Conservation (phyloP, 2,113 vertebrate genomes). For the Desmodus rotundus region DNA sequence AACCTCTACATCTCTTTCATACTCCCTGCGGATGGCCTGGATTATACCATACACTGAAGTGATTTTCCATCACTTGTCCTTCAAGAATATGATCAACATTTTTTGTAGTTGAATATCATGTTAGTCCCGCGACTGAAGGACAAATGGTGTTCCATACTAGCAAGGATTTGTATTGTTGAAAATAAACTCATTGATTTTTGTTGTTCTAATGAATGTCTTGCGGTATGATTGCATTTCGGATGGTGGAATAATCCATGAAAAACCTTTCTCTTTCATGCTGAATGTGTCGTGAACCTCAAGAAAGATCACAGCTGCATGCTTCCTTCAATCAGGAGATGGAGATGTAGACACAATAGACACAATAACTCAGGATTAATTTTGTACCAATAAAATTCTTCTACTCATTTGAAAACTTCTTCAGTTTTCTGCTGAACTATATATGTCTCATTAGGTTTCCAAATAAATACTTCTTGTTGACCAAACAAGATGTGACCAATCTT, state of each 20-base stretch:
- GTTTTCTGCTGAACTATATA: slow-evolving; percentile 62
- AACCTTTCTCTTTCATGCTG: not conserved
- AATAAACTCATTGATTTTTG: not conserved
- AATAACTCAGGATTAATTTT: slow-evolving; percentile 58
- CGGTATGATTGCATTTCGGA: slow-evolving; percentile 17
- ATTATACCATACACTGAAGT: not conserved
- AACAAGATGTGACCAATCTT: not conserved
- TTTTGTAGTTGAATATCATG: not conserved
- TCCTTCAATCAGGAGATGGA: slow-evolving; percentile 35
- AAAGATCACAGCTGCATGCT: not conserved
- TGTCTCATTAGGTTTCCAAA: slow-evolving; percentile 60
- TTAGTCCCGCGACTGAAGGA: not conserved
- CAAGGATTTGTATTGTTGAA: slow-evolving; percentile 5
- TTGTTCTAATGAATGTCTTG: not conserved
- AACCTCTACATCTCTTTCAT: not conserved
- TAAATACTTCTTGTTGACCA: slow-evolving; percentile 59
- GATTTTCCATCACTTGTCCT: not conserved
- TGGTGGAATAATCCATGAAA: not conserved
- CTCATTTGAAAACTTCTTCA: slow-evolving; percentile 36
- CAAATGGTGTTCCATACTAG: not conserved
- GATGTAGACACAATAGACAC: not conserved
- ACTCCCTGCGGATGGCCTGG: not conserved
- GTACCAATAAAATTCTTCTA: slow-evolving; percentile 29
- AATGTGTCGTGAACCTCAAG: not conserved
- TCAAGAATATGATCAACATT: not conserved